phyloP scores from a whole-genome alignment of 2,888 invertebrate species.

The Patella pellucida region DNA sequence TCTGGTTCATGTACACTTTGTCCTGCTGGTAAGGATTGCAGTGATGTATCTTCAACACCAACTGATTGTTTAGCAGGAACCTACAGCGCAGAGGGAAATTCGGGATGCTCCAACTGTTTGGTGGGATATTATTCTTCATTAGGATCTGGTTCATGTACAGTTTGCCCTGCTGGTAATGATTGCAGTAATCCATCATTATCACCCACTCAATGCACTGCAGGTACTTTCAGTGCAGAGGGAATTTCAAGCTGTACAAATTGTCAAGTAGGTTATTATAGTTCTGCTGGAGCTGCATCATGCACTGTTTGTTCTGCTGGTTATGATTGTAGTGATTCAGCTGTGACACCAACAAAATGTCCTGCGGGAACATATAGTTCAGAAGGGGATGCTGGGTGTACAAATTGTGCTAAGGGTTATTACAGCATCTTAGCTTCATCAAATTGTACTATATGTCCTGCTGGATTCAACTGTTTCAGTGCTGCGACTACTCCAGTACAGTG shows the following conservation, averaged over 20 bases:
- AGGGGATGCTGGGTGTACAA: slow-evolving; percentile 20
- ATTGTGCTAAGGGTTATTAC: neutral
- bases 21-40: slow-evolving; percentile 50
- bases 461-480: slow-evolving; percentile 34
- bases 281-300: slow-evolving; percentile 41
- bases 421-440: neutral
- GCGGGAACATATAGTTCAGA: slow-evolving; percentile 39
- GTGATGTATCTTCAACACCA: slow-evolving; percentile 34
- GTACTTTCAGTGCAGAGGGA: slow-evolving; percentile 39
- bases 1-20: slow-evolving; percentile 49
- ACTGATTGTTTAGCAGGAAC: slow-evolving; percentile 38
- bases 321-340: slow-evolving; percentile 39
- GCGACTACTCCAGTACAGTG: slow-evolving; percentile 25
- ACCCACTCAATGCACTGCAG: slow-evolving; percentile 35
- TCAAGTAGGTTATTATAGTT: slow-evolving; percentile 41
- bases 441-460: slow-evolving; percentile 29
- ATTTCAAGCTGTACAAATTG: slow-evolving; percentile 31
- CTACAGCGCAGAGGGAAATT: slow-evolving; percentile 39
- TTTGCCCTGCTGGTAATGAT: slow-evolving; percentile 45
- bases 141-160: slow-evolving; percentile 31
- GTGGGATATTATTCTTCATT: slow-evolving; percentile 43
- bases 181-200: slow-evolving; percentile 31
- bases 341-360: neutral
- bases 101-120: slow-evolving; percentile 37
- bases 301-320: slow-evolving; percentile 53